These are phyloP conservation scores for Phlogophora meticulosa DNA, from an alignment of 2,888 invertebrate genomes.

Conservation along the genomic window DNA sequence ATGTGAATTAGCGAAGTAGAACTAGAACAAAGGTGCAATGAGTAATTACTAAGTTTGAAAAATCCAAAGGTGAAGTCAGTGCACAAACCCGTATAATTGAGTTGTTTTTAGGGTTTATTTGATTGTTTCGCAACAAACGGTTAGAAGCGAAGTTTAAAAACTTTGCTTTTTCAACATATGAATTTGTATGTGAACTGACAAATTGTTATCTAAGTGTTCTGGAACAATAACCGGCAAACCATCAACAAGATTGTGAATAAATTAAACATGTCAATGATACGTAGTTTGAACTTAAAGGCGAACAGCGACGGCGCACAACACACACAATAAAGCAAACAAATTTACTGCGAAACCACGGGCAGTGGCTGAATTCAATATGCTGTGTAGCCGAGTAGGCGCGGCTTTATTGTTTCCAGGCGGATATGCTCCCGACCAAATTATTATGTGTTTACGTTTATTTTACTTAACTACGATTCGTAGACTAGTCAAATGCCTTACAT, in stretches of 20 bases:
- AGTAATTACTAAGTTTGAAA: slow-evolving; percentile 37
- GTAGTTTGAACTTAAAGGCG: slow-evolving; percentile 72
- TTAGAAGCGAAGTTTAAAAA: slow-evolving; percentile 1
- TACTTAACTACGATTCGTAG: slow-evolving; percentile 56
- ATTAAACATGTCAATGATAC: slow-evolving; percentile 64
- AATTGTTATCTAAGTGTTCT: slow-evolving; percentile 11
- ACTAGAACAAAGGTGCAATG: slow-evolving; percentile 56
- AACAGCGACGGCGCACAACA: slow-evolving; percentile 75
- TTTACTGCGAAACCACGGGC: slow-evolving; percentile 83
- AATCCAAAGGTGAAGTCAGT: not conserved
- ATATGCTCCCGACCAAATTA: slow-evolving; percentile 73
- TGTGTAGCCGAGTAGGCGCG: slow-evolving; percentile 77
- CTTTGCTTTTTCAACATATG: not conserved
- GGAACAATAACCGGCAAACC: slow-evolving; percentile 17
- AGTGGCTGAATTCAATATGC: slow-evolving; percentile 81
- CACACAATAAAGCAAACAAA: slow-evolving; percentile 87
- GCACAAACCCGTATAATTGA: not conserved
- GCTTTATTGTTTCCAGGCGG: slow-evolving; percentile 83
- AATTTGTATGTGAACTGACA: too few relatives aligned
- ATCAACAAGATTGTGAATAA: slow-evolving; percentile 67
- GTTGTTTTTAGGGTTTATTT: slow-evolving; percentile 10
- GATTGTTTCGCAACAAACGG: not conserved
- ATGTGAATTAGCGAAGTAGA: slow-evolving; percentile 61
- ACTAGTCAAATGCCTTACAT: slow-evolving; percentile 16
- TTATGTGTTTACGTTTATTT: slow-evolving; percentile 53